Percentiles rank a stretch among this genome's conserved stretches.
Conservation (phyloP, 2,113 vertebrate species). For the Caranx melampygus region DNA sequence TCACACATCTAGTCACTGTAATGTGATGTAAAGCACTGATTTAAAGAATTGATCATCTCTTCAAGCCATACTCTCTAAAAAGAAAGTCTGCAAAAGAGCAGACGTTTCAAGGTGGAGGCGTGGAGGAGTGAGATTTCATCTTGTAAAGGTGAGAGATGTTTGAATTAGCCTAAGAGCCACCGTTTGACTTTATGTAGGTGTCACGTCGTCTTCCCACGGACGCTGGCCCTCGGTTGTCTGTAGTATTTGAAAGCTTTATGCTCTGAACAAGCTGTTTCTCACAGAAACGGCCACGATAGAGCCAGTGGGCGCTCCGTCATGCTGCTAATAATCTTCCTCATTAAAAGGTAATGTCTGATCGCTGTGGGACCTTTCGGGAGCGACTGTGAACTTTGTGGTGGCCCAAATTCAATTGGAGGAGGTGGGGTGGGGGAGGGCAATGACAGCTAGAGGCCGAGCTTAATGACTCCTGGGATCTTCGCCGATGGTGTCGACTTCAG, state of each 20-base stretch:
- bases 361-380: slow-evolving; percentile 8
- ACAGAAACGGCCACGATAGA: background rate
- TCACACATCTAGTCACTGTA: background rate
- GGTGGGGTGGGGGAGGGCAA: slow-evolving; percentile 12
- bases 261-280: accelerated
- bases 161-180: background rate
- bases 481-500: slow-evolving; percentile 25
- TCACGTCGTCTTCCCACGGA: background rate
- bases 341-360: slow-evolving; percentile 25
- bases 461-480: slow-evolving; percentile 51
- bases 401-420: background rate
- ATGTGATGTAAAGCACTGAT: background rate
- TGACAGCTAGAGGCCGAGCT: slow-evolving; percentile 48
- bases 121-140: background rate
- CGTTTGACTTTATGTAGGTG: background rate
- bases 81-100: accelerated
- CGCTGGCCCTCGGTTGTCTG: background rate
- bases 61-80: too few relatives aligned
- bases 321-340: slow-evolving; percentile 24
- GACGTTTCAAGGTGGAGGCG: background rate
- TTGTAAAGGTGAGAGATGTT: background rate
- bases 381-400: background rate
- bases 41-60: too few relatives aligned
- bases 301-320: background rate
- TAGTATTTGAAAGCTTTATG: background rate